Evolutionary conservation across 2,113 vertebrate species (phyloP), one percentile per base, ranked within the genome.

Genomic region (Todiramphus saurophagus): DNA sequence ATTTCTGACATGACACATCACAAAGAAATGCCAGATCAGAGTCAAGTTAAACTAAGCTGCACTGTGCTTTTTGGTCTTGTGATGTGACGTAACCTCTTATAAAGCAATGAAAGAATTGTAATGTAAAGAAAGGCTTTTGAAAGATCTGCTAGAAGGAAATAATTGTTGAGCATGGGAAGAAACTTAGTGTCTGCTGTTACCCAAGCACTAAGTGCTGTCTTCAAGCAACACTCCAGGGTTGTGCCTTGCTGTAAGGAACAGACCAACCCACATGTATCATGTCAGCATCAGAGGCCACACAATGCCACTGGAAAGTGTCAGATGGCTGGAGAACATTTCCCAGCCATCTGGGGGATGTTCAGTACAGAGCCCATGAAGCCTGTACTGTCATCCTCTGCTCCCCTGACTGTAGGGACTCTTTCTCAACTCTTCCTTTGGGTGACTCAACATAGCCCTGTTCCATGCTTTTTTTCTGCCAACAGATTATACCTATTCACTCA

Each of bases 41-140:
- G 70, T 89, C 91, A 90, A 92, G 62, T 87, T 91, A 91, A 83
- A 93, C 73, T 96, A 94, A 84, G 63, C 78, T 66, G 31, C 75
- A 86, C 90, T 86, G 90, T 95, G 89, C 73, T 72, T 94, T 93
- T 92, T 93, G 62, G 93, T 94, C 95, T 96, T 95, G 86, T 96
- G 94, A 95, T 60, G 77, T 95, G 96, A 97, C 4, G 16, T 94
- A 90, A 96, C 43, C 72, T 85, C 55, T 84, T 77, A 59, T 16
- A 85, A 69, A 86, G 95, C 83, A 93, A 92, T 95, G 88, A 79
- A 89, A 70, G 76, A 92, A 90, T 50, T 96, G 90, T 89, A 94
- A 95, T 93, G 76, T 94, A 97, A 96, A 96, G 91, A 96, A 96
- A 96, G 78, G 64, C 91, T 87, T 96, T 95, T 96, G 86, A 94